Evolutionary conservation across 2,888 invertebrate species (phyloP).

Genomic region (Galeopsomyia nigrocyanea): DNA sequence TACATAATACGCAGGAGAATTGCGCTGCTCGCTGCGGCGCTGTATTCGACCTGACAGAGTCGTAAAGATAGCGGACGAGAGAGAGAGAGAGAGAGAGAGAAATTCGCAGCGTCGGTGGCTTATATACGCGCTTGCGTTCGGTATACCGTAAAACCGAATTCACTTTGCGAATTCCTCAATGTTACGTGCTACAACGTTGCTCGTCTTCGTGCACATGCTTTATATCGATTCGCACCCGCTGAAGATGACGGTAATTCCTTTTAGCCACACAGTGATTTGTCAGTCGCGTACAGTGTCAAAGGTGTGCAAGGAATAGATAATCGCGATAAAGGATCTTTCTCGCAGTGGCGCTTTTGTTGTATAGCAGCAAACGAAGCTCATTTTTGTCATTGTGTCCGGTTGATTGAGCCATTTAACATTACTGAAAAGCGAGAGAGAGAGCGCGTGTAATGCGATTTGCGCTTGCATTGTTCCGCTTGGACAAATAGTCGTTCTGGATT

Average conservation of each 20-base stretch:
- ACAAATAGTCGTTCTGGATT: conserved; percentile 14
- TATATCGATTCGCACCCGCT: conserved; percentile 5
- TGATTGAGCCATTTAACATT: conserved; percentile 40
- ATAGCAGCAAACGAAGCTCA: background rate
- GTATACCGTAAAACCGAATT: conserved; percentile 17
- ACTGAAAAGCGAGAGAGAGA: conserved; percentile 33
- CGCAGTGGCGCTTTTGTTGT: background rate
- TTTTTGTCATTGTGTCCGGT: conserved; percentile 27
- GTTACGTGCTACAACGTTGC: background rate
- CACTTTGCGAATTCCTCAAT: conserved; percentile 14
- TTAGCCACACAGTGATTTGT: conserved; percentile 64
- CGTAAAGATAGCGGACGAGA: conserved; percentile 20
- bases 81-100: background rate
- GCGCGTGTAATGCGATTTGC: conserved; percentile 34
- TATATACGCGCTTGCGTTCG: background rate
- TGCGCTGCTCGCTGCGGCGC: background rate
- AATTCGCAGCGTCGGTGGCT: conserved; percentile 8
- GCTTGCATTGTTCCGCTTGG: background rate
- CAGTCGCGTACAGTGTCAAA: conserved; percentile 54
- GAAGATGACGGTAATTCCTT: conserved; percentile 26
- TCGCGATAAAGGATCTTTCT: conserved; percentile 24
- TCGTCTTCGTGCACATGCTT: background rate
- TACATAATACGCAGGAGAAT: conserved; percentile 12
- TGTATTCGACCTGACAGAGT: background rate
- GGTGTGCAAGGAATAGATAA: conserved; percentile 13